Conservation (phyloP, 2,888 invertebrate species). For the Athalia cordata region DNA sequence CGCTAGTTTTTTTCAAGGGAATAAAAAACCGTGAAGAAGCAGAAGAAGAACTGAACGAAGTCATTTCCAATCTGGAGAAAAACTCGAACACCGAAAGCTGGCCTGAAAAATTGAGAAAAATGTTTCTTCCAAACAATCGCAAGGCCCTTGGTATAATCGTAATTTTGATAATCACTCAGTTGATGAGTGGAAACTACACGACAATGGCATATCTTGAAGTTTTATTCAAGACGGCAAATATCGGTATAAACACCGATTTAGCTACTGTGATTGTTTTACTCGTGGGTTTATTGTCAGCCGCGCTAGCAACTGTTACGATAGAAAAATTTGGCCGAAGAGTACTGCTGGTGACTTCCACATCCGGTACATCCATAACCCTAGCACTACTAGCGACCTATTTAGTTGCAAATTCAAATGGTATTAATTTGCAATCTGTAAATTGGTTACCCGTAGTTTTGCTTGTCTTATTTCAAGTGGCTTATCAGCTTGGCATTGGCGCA, state of each 20-base stretch:
- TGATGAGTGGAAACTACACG: slow-evolving; percentile 68
- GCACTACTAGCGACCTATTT: slow-evolving; percentile 64
- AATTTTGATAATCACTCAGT: slow-evolving; percentile 68
- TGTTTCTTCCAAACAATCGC: slow-evolving; percentile 60
- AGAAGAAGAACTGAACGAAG: slow-evolving; percentile 31
- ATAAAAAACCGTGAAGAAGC: slow-evolving; percentile 47
- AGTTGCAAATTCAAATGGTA: slow-evolving; percentile 46
- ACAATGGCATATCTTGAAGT: slow-evolving; percentile 68
- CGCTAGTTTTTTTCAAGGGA: slow-evolving; percentile 65
- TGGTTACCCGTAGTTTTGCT: slow-evolving; percentile 65
- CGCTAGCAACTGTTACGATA: slow-evolving; percentile 66
- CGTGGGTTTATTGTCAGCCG: slow-evolving; percentile 72
- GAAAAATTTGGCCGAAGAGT: slow-evolving; percentile 75
- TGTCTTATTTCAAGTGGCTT: slow-evolving; percentile 66
- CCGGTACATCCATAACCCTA: slow-evolving; percentile 66
- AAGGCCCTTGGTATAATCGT: slow-evolving; percentile 65
- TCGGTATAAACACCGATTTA: slow-evolving; percentile 63
- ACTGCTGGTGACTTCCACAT: slow-evolving; percentile 73
- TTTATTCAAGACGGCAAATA: slow-evolving; percentile 60
- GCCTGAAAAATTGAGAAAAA: slow-evolving; percentile 52
- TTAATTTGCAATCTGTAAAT: slow-evolving; percentile 60
- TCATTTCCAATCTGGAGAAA: slow-evolving; percentile 27
- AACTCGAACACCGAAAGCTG: slow-evolving; percentile 49
- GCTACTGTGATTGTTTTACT: slow-evolving; percentile 74
- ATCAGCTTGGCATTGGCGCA: slow-evolving; percentile 68